A percentile compares a stretch with the other conserved stretches of the same genome.
Conservation (phyloP, 2,797 vertebrate genomes). For the Aplochiton taeniatus region DNA sequence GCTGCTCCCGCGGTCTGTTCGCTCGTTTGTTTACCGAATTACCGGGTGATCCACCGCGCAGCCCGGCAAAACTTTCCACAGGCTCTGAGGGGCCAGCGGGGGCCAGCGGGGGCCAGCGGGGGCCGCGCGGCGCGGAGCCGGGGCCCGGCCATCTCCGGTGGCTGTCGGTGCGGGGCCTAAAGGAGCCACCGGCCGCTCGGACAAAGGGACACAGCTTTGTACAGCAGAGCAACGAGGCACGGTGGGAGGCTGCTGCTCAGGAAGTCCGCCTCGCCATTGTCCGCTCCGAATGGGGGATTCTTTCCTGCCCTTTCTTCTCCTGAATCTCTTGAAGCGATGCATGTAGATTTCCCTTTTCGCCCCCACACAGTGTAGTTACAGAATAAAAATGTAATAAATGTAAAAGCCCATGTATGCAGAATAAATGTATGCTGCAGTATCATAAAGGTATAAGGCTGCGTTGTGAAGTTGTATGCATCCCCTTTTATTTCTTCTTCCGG, state of each 20-base stretch:
- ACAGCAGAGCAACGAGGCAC: conserved; percentile 39
- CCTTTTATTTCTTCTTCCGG: too few species aligned
- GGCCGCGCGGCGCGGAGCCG: too few species aligned
- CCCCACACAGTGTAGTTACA: neutral
- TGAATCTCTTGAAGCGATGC: conserved; percentile 13
- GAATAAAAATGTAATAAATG: too few species aligned
- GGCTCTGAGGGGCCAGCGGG: too few species aligned
- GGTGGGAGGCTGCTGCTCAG: conserved; percentile 40
- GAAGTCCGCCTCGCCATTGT: conserved; percentile 66
- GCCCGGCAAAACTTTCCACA: conserved; percentile 19
- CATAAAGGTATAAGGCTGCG: too few species aligned
- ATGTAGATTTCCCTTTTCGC: neutral
- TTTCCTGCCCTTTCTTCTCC: conserved; percentile 60
- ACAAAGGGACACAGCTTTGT: conserved; percentile 33
- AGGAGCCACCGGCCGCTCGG: neutral
- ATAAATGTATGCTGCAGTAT: too few species aligned
- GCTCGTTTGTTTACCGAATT: conserved; percentile 44
- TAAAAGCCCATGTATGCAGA: too few species aligned
- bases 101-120: too few species aligned
- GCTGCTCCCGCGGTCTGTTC: conserved; percentile 31
- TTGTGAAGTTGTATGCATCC: too few species aligned
- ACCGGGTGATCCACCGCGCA: conserved; percentile 10
- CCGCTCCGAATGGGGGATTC: conserved; percentile 48
- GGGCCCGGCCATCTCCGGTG: neutral
- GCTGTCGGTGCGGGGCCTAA: neutral